These are phyloP conservation scores for Drosophila neonasuta DNA, from an alignment of 2,888 invertebrate species.

Conservation along the genomic window DNA sequence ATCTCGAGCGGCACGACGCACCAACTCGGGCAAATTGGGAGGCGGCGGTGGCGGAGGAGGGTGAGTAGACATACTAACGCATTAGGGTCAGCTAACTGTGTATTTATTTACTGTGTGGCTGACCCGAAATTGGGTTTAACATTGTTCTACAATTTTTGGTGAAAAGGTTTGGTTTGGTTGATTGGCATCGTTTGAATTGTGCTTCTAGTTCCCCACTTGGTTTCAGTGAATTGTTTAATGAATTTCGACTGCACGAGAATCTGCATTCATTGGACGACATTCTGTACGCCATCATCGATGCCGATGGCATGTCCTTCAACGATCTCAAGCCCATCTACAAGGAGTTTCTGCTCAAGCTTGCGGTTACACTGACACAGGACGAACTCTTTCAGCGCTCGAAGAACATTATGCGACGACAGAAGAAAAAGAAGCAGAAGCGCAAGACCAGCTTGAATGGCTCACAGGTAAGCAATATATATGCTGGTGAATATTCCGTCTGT, in stretches of 20 bases:
- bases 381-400: constrained; percentile 95
- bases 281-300: constrained; percentile 93
- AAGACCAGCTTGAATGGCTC: constrained; percentile 81
- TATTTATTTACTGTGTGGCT: constrained; percentile 22
- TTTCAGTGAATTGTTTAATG: constrained; percentile 93
- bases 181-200: constrained; percentile 76
- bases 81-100: constrained; percentile 41
- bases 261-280: constrained; percentile 94
- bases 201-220: constrained; percentile 89
- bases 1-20: constrained; percentile 83
- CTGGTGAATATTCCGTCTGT: neutral
- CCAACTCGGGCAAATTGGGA: constrained; percentile 82
- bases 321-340: constrained; percentile 95
- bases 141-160: constrained; percentile 61
- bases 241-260: constrained; percentile 93
- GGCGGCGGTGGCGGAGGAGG: constrained; percentile 74
- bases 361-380: constrained; percentile 94
- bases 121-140: constrained; percentile 47
- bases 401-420: constrained; percentile 93
- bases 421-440: constrained; percentile 85
- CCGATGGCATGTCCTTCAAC: constrained; percentile 96
- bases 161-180: constrained; percentile 77
- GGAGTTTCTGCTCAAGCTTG: constrained; percentile 92
- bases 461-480: constrained; percentile 56
- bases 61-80: constrained; percentile 65